Evolutionary conservation across 2,113 vertebrate genomes (phyloP).

Genomic region (Xiphophorus hellerii): DNA sequence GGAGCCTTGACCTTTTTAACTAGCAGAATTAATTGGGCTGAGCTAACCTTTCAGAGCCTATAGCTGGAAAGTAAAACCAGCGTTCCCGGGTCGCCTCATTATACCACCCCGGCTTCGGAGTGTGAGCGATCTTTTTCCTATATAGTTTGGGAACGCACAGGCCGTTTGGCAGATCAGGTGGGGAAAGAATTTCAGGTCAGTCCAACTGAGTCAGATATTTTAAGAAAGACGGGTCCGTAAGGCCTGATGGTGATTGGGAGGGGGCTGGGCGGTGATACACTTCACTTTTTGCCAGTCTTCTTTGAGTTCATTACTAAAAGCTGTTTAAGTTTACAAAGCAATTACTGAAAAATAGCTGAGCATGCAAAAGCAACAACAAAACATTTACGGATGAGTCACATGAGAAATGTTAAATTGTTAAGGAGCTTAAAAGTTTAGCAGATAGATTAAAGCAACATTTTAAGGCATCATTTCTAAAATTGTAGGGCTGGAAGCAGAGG

Average conservation of each 20-base stretch:
- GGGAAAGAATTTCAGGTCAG: conserved; percentile 75
- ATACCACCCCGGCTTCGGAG: conserved; percentile 66
- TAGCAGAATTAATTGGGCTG: conserved; percentile 80
- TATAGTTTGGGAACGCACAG: conserved; percentile 55
- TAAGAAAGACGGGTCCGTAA: conserved; percentile 39
- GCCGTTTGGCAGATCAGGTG: conserved; percentile 50
- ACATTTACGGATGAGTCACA: not conserved
- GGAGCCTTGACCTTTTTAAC: conserved; percentile 83
- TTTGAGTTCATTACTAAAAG: not conserved
- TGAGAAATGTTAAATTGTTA: too few relatives aligned
- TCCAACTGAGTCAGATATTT: conserved; percentile 55
- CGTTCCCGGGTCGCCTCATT: conserved; percentile 79
- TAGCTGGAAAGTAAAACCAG: conserved; percentile 64
- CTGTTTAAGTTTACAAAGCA: not conserved
- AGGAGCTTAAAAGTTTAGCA: not conserved
- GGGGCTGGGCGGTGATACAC: not conserved
- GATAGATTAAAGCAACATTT: not conserved
- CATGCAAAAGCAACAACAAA: not conserved
- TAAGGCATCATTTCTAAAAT: not conserved
- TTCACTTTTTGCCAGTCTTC: not conserved
- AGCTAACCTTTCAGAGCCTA: conserved; percentile 79
- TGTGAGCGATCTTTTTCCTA: conserved; percentile 42
- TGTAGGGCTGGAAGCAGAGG: not conserved
- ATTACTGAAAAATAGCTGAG: not conserved
- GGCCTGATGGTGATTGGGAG: not conserved